phyloP scores from a whole-genome alignment of 2,113 vertebrate genomes.

The Epinephelus cyanopodus region DNA sequence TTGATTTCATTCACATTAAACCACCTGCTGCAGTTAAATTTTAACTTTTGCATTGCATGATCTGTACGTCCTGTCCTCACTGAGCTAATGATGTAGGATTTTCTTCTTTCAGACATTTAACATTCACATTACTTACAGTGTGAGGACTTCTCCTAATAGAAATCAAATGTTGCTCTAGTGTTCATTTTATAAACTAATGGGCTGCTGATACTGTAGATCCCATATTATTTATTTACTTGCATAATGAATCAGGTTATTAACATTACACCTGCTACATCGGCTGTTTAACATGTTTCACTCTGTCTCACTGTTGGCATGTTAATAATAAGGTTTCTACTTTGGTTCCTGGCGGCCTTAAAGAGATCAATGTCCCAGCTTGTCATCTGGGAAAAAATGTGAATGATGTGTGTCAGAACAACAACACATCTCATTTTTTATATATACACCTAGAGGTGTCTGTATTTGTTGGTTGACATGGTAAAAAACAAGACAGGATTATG shows the following conservation, averaged over 20 bases:
- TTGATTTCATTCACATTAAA: constrained; percentile 11
- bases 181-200: neutral
- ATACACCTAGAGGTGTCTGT: neutral
- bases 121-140: neutral
- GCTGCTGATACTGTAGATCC: neutral
- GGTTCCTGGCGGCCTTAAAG: neutral
- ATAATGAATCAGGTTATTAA: neutral
- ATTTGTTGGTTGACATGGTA: neutral
- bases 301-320: neutral
- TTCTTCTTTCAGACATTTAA: constrained; percentile 74
- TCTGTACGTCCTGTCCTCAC: constrained; percentile 6
- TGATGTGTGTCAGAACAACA: neutral
- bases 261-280: neutral
- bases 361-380: neutral
- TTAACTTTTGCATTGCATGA: constrained; percentile 78
- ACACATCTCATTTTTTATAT: no score
- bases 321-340: neutral
- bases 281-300: neutral
- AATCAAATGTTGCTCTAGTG: neutral
- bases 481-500: neutral
- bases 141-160: neutral
- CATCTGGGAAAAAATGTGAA: neutral
- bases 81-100: neutral
- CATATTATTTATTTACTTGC: neutral
- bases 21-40: constrained; percentile 60